Evolutionary conservation across 2,888 invertebrate genomes (phyloP).

Genomic region (Drosophila meridiana): DNA sequence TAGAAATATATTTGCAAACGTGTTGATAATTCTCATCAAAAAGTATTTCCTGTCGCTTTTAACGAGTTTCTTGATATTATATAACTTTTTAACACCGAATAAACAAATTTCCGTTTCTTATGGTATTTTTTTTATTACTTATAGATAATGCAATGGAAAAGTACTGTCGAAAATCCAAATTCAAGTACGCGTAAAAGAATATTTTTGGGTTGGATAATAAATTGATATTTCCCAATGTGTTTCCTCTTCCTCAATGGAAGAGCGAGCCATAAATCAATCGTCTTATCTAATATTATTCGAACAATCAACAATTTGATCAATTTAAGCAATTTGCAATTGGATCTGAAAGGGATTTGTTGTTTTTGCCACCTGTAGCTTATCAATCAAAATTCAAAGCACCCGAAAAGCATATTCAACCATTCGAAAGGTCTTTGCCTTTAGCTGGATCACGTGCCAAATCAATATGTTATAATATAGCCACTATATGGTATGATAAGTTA

Average conservation of each 20-base stretch:
- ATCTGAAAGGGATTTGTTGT: slow-evolving; percentile 34
- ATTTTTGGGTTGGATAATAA: background rate
- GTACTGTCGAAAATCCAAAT: slow-evolving; percentile 10
- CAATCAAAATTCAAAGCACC: slow-evolving; percentile 61
- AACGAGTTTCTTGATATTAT: slow-evolving; percentile 14
- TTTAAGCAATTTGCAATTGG: slow-evolving; percentile 19
- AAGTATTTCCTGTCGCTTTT: slow-evolving; percentile 5
- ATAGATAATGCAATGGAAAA: slow-evolving; percentile 33
- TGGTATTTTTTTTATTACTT: background rate
- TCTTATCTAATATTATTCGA: slow-evolving; percentile 36
- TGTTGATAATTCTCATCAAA: background rate
- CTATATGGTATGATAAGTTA: slow-evolving; percentile 12
- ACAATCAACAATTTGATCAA: slow-evolving; percentile 3
- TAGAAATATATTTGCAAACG: background rate
- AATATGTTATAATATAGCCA: slow-evolving; percentile 18
- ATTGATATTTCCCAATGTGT: background rate
- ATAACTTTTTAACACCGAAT: slow-evolving; percentile 16
- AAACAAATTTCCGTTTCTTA: slow-evolving; percentile 9
- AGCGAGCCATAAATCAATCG: slow-evolving; percentile 35
- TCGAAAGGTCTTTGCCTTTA: slow-evolving; percentile 24
- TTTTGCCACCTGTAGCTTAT: slow-evolving; percentile 40
- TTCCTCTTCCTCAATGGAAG: background rate
- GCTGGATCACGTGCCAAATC: slow-evolving; percentile 34
- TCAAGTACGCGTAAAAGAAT: background rate
- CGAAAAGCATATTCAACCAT: slow-evolving; percentile 32